These are phyloP conservation scores for Morpho helenor DNA, from an alignment of 2,888 invertebrate genomes.

Conservation along the genomic window DNA sequence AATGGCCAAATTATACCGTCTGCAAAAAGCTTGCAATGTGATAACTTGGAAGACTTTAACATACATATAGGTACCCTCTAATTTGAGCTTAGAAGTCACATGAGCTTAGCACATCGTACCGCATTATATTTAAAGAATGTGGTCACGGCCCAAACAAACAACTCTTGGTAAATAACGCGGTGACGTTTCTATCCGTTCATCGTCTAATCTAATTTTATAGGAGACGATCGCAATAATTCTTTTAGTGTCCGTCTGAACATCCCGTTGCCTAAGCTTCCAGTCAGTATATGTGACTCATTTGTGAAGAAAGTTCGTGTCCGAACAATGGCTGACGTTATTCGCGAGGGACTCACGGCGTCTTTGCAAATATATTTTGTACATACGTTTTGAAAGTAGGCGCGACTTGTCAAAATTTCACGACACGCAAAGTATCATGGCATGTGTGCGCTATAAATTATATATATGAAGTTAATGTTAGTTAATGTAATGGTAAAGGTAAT, in stretches of 20 bases:
- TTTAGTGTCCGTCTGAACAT: constrained; percentile 21
- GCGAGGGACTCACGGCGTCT: neutral
- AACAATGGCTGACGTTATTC: constrained; percentile 6
- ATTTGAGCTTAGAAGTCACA: too few species aligned
- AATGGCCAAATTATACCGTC: too few species aligned
- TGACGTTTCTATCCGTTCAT: constrained; percentile 16
- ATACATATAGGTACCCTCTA: too few species aligned
- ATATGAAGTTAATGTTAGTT: too few species aligned
- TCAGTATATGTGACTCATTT: constrained; percentile 13
- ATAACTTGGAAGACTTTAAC: too few species aligned
- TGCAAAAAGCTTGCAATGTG: too few species aligned
- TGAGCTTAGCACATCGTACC: neutral
- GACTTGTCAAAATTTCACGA: neutral
- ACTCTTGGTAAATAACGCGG: constrained; percentile 4
- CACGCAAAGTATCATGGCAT: too few species aligned
- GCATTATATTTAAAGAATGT: neutral
- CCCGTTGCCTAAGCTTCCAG: constrained; percentile 18
- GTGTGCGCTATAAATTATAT: too few species aligned
- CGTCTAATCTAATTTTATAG: constrained; percentile 23
- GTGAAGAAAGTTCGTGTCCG: constrained; percentile 16
- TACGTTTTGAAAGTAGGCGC: neutral
- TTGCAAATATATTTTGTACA: neutral
- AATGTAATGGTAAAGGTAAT: too few species aligned
- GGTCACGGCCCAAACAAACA: neutral
- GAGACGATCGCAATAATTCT: constrained; percentile 20